phyloP scores from a whole-genome alignment of 2,797 vertebrate species.

The Dryobates pubescens region DNA sequence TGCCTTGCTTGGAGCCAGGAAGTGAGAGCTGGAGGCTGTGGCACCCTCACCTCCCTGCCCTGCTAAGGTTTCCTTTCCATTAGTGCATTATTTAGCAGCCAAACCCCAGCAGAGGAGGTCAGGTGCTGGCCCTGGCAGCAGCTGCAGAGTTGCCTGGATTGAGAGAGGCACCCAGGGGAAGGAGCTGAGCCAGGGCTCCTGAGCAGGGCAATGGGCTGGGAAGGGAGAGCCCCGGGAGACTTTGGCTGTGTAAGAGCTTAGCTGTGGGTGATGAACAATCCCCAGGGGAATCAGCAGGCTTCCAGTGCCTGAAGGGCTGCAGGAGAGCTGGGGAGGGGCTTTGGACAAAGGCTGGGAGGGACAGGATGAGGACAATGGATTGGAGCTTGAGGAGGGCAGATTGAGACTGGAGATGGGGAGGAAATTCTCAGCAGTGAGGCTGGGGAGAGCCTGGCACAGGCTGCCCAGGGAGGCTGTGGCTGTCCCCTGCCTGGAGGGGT shows the following conservation, averaged over 20 bases:
- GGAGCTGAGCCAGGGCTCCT: neutral
- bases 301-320: no score
- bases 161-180: neutral
- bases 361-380: no score
- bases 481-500: no score
- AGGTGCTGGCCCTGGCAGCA: neutral
- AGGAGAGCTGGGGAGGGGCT: no score
- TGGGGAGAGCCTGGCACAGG: no score
- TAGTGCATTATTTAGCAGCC: constrained; percentile 56
- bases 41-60: constrained; percentile 17
- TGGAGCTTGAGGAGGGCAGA: no score
- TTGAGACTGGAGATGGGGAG: no score
- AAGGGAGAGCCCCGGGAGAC: neutral
- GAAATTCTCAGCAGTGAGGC: no score
- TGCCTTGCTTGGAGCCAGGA: neutral
- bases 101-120: neutral
- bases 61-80: constrained; percentile 51
- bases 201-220: no score
- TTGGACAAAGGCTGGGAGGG: no score
- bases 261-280: no score
- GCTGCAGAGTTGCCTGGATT: neutral
- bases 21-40: constrained; percentile 19
- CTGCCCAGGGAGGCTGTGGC: no score
- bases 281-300: neutral
- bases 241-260: neutral